A percentile compares a stretch with the other conserved stretches of the same genome.
Evolutionary conservation across 2,113 vertebrate species (phyloP).

Genomic region (Chascanopsetta lugubris): DNA sequence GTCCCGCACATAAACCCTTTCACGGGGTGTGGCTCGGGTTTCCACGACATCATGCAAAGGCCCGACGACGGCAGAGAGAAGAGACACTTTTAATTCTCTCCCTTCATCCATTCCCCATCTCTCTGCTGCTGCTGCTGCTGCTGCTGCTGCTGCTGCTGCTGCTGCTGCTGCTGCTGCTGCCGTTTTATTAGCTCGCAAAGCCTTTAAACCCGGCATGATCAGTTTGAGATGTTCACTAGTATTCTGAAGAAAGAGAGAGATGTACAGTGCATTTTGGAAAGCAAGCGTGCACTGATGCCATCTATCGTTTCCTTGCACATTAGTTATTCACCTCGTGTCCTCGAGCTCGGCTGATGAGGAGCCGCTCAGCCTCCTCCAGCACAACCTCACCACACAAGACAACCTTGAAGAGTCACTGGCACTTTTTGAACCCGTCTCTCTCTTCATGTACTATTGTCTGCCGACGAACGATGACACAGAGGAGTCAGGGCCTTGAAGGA

Average conservation of each 20-base stretch:
- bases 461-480: slow-evolving; percentile 34
- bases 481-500: slow-evolving; percentile 46
- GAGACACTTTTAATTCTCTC: slow-evolving; percentile 42
- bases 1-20: slow-evolving; percentile 46
- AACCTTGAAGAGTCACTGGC: slow-evolving; percentile 70
- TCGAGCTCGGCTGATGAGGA: slow-evolving; percentile 72
- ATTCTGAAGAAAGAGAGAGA: slow-evolving; percentile 47
- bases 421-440: slow-evolving; percentile 55
- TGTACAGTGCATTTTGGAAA: slow-evolving; percentile 45
- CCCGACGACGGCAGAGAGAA: slow-evolving; percentile 27
- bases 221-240: slow-evolving; percentile 60
- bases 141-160: slow-evolving; percentile 4
- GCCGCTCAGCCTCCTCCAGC: slow-evolving; percentile 51
- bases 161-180: slow-evolving; percentile 6
- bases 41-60: slow-evolving; percentile 43
- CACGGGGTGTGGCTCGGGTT: slow-evolving; percentile 56
- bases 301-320: slow-evolving; percentile 66
- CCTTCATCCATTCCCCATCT: background rate
- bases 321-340: slow-evolving; percentile 66
- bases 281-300: slow-evolving; percentile 53
- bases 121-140: background rate
- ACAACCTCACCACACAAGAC: slow-evolving; percentile 50
- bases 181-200: slow-evolving; percentile 43
- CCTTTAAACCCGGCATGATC: slow-evolving; percentile 61
- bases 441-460: slow-evolving; percentile 38